Conservation (phyloP, 2,797 vertebrate genomes). For the Bovichtus variegatus region DNA sequence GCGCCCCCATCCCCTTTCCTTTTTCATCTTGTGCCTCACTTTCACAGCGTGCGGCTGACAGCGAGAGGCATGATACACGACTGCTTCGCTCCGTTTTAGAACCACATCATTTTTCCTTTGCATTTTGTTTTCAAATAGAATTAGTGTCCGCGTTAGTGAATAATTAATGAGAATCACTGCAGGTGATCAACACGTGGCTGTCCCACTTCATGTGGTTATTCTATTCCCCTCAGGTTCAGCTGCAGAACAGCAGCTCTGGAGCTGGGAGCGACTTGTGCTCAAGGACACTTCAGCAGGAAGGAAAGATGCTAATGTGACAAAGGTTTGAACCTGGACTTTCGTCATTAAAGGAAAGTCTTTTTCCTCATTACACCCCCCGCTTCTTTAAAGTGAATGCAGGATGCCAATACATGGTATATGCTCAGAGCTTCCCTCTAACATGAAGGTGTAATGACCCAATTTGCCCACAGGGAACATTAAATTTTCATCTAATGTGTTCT, state of each 20-base stretch:
- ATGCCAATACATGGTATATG: slow-evolving; percentile 37
- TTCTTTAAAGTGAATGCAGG: slow-evolving; percentile 34
- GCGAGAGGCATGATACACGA: slow-evolving; percentile 56
- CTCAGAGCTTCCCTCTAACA: slow-evolving; percentile 44
- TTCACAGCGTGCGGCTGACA: slow-evolving; percentile 63
- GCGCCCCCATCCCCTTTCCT: slow-evolving; percentile 19
- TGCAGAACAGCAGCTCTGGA: neutral
- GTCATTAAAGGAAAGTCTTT: slow-evolving; percentile 6
- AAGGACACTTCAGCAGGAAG: slow-evolving; percentile 44
- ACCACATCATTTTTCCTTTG: slow-evolving; percentile 42
- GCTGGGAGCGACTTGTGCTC: slow-evolving; percentile 14
- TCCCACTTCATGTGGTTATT: slow-evolving; percentile 42
- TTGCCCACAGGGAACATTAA: slow-evolving; percentile 69
- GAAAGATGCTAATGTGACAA: slow-evolving; percentile 28
- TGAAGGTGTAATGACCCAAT: slow-evolving; percentile 66
- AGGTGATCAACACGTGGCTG: slow-evolving; percentile 40
- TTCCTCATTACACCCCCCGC: slow-evolving; percentile 24
- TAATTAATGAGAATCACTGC: slow-evolving; percentile 65
- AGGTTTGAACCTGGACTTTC: slow-evolving; percentile 21
- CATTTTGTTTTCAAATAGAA: slow-evolving; percentile 67
- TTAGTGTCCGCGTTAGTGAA: slow-evolving; percentile 48
- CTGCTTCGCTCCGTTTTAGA: slow-evolving; percentile 38
- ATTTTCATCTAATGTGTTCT: slow-evolving; percentile 70
- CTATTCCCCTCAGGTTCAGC: slow-evolving; percentile 18
- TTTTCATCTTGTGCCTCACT: slow-evolving; percentile 62